Percentiles rank a stretch among this genome's conserved stretches.
These are phyloP conservation scores for Trichonephila clavata DNA, from an alignment of 1,140 invertebrate genomes.

Conservation along the genomic window DNA sequence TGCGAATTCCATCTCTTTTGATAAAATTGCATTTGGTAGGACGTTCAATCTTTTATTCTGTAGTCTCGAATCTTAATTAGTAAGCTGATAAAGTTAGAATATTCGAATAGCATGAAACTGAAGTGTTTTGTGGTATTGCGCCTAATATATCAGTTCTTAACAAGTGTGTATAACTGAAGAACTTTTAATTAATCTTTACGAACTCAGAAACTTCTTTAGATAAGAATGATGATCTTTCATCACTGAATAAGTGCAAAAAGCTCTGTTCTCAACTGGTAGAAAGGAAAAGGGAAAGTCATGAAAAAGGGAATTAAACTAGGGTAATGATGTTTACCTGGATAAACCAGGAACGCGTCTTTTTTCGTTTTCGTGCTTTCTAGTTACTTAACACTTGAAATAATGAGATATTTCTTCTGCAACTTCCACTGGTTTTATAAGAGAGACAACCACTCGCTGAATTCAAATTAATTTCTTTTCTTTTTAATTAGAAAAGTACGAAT, in stretches of 20 bases:
- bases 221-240: too few species aligned
- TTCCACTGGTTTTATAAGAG: background rate
- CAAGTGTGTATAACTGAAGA: too few species aligned
- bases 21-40: too few species aligned
- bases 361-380: background rate
- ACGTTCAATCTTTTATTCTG: too few species aligned
- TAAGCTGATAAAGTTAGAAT: too few species aligned
- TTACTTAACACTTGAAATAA: conserved; percentile 18
- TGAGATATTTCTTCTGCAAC: conserved; percentile 19
- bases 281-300: background rate
- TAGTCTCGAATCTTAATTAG: too few species aligned
- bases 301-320: conserved; percentile 8
- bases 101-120: too few species aligned
- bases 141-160: too few species aligned
- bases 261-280: background rate
- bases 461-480: conserved; percentile 13
- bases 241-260: background rate
- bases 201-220: too few species aligned
- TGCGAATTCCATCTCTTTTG: too few species aligned
- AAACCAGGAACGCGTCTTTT: background rate
- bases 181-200: too few species aligned
- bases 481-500: conserved; percentile 35
- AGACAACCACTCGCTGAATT: background rate
- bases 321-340: conserved; percentile 31
- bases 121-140: too few species aligned